phyloP scores from a whole-genome alignment of 2,888 invertebrate genomes.

The Himalopsyche tibetana region DNA sequence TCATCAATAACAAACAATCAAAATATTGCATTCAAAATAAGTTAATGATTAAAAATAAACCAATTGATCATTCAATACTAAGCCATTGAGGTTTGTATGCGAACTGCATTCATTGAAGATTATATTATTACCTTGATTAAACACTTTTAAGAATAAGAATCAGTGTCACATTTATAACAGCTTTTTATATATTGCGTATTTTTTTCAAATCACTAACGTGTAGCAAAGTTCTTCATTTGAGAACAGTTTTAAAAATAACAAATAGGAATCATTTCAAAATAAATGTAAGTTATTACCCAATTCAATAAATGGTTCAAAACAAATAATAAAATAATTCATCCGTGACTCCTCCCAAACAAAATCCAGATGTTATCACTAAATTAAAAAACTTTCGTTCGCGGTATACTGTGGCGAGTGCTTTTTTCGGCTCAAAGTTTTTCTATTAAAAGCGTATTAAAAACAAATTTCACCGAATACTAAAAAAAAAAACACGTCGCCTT shows the following conservation, averaged over 20 bases:
- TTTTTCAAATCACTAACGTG: too few species aligned
- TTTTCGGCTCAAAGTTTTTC: slow-evolving; percentile 46
- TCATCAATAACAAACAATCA: too few species aligned
- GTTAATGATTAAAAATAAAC: too few species aligned
- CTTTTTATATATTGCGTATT: too few species aligned
- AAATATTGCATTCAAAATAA: too few species aligned
- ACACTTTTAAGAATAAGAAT: too few species aligned
- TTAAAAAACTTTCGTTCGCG: slow-evolving; percentile 45
- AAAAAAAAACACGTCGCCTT: slow-evolving; percentile 14
- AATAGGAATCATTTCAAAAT: background rate
- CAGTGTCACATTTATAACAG: too few species aligned
- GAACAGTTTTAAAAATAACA: background rate
- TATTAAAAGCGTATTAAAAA: slow-evolving; percentile 46
- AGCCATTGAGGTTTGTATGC: too few species aligned
- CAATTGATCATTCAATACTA: too few species aligned
- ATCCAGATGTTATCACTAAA: slow-evolving; percentile 48
- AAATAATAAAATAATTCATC: slow-evolving; percentile 22
- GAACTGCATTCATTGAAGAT: too few species aligned
- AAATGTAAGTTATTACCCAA: slow-evolving; percentile 1
- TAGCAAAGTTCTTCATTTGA: background rate
- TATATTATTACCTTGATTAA: too few species aligned
- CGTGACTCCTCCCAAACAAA: slow-evolving; percentile 30
- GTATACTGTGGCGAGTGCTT: slow-evolving; percentile 40
- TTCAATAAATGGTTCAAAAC: background rate
- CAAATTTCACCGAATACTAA: slow-evolving; percentile 38